These are phyloP conservation scores for Aythya fuligula DNA, from an alignment of 2,797 vertebrate species.

Conservation along the genomic window DNA sequence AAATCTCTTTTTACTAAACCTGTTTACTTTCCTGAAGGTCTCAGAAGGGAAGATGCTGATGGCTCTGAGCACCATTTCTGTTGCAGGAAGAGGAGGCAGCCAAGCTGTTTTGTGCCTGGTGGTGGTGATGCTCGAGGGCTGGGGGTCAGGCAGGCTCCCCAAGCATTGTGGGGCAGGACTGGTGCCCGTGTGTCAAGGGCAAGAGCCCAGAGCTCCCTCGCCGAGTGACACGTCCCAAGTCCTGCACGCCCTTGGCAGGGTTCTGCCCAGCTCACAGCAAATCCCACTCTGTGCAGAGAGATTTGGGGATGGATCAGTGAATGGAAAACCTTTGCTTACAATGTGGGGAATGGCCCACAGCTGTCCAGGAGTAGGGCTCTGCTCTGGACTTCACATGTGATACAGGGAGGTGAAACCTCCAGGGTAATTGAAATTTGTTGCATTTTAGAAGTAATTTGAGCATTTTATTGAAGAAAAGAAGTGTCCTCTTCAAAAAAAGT, in stretches of 20 bases:
- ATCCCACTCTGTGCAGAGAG: not conserved
- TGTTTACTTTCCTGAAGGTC: not conserved
- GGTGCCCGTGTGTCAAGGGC: accelerated
- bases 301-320: not conserved
- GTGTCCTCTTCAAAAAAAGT: not conserved
- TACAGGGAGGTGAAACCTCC: not conserved
- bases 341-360: accelerated
- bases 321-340: not conserved
- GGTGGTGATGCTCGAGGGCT: accelerated
- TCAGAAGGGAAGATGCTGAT: not conserved
- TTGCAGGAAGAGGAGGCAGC: not conserved
- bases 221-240: not conserved
- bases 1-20: not conserved
- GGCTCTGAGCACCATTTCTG: accelerated
- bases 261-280: not conserved
- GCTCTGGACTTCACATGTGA: not conserved
- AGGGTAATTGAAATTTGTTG: not conserved
- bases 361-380: not conserved
- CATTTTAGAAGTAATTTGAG: not conserved
- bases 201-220: not conserved
- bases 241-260: not conserved
- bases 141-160: not conserved
- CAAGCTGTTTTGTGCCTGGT: not conserved
- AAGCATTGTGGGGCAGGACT: accelerated
- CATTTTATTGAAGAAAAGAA: not conserved